Conservation (phyloP, 2,888 invertebrate species). For the Rhagophthalmus giganteus region DNA sequence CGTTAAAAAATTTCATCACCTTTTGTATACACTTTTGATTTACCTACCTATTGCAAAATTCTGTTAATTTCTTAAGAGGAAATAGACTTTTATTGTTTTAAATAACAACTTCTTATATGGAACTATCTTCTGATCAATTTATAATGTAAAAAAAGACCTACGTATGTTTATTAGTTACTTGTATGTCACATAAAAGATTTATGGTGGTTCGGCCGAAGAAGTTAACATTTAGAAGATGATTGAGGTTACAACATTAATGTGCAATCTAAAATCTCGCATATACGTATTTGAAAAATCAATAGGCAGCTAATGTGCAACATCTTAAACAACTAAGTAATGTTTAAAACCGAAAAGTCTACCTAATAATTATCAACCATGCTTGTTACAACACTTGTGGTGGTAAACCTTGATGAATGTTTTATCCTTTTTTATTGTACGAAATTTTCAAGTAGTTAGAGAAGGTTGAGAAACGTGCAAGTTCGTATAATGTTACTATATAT, state of each 20-base stretch:
- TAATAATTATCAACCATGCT: conserved; percentile 4
- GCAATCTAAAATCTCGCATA: conserved; percentile 4
- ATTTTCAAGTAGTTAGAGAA: conserved; percentile 1
- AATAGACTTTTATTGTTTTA: conserved; percentile 4
- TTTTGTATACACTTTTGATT: no score
- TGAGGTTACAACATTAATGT: conserved; percentile 6
- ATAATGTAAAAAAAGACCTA: not conserved
- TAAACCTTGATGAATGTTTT: conserved; percentile 2
- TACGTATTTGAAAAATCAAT: not conserved
- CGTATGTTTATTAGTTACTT: no score
- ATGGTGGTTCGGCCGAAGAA: not conserved
- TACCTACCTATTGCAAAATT: no score
- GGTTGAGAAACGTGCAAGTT: conserved; percentile 15
- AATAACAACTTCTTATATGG: not conserved
- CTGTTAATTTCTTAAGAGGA: conserved; percentile 1
- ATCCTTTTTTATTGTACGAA: conserved; percentile 1
- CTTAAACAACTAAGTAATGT: not conserved
- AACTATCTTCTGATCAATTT: not conserved
- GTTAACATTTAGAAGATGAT: conserved; percentile 5
- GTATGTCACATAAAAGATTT: not conserved
- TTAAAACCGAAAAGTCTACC: conserved; percentile 3
- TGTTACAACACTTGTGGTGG: not conserved
- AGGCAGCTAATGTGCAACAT: conserved; percentile 1
- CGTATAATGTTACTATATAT: conserved; percentile 13
- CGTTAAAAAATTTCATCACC: no score